phyloP scores from a whole-genome alignment of 2,113 vertebrate species.

The Poeciliopsis turrubarensis region DNA sequence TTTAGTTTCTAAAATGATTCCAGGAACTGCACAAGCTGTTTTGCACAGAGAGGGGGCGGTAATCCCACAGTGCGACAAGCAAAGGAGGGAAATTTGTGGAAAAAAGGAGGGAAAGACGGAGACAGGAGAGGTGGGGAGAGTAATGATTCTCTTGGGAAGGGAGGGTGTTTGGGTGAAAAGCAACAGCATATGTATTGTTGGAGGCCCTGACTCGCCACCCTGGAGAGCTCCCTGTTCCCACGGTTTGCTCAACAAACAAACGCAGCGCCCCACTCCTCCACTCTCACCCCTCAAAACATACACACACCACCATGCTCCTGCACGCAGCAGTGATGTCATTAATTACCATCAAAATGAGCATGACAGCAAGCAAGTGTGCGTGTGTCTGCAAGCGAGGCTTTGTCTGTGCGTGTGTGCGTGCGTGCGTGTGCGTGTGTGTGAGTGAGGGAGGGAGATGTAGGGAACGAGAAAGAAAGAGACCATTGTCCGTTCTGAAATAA shows the following conservation, averaged over 20 bases:
- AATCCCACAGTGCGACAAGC: conserved; percentile 59
- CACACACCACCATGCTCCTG: conserved; percentile 58
- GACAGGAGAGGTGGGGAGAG: conserved; percentile 53
- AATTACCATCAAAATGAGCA: conserved; percentile 86
- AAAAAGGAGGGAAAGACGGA: conserved; percentile 54
- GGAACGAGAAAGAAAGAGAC: conserved; percentile 70
- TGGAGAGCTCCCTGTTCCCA: conserved; percentile 84
- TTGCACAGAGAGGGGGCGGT: conserved; percentile 73
- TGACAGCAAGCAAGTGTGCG: conserved; percentile 78
- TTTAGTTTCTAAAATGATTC: neutral
- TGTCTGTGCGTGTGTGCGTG: conserved; percentile 47
- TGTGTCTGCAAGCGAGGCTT: conserved; percentile 62
- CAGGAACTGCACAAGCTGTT: neutral
- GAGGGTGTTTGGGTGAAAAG: conserved; percentile 82
- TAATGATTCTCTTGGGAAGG: conserved; percentile 72
- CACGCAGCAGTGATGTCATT: conserved; percentile 83
- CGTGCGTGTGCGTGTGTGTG: conserved; percentile 45
- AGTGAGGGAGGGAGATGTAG: conserved; percentile 51
- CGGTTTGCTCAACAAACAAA: conserved; percentile 84
- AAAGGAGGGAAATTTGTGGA: conserved; percentile 7
- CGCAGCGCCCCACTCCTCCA: conserved; percentile 49
- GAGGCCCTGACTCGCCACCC: conserved; percentile 82
- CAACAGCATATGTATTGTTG: conserved; percentile 82
- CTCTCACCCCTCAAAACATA: conserved; percentile 27
- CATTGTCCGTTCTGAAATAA: conserved; percentile 87